Base-by-base conservation (phyloP, 2,797 vertebrate species). In the Miichthys miiuy region DNA sequence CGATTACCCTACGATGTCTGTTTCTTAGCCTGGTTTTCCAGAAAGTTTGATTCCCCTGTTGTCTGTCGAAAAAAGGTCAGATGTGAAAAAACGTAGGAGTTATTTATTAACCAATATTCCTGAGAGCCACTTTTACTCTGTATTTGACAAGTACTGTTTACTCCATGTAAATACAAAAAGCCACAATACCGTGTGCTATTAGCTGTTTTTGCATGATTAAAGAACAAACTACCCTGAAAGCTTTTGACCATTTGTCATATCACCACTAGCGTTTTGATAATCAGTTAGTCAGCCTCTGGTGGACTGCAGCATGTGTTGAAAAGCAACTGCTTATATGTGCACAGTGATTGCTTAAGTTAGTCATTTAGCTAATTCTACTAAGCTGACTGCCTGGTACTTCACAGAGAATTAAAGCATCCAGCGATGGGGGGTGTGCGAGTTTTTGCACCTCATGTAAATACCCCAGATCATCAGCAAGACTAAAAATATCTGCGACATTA, bases 401-500 rank as follows among this genome's bases (percentile, higher is more conserved):
- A 56, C 41, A 77, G 77, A 78, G 68, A 74, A 65, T 61, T 69
- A 21, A 75, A 82, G 69, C 70, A 75, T 83, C 56, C 58, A 77
- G 77, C 9, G 13, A 48, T 23, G 51, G 63, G 38, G 23, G 30
- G 65, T n/a, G 65, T 64, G 64, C 17, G 5, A 46, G 69, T 46
- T 83, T 83, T 80, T 71, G 74, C 63, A 72, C 80, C 72, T 80
- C 74, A 80, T 88, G 84, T 87, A 89, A 92, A 90, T 90, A 88
- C 61, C 70, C 73, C 56, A 55, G 84, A 87, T 91, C 91, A 90
- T 90, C 91, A 91, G 88, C 81, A 58, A 54, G 87, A 70, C 93
- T 95, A 95, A 93, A 95, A 94, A 96, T 95, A 96, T 71, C 85
- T 30, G 2, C 80, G 87, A 89, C 82, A 79, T 93, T 88, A 91